Base-by-base conservation (phyloP, 2,113 vertebrate species). In the Procavia capensis region DNA sequence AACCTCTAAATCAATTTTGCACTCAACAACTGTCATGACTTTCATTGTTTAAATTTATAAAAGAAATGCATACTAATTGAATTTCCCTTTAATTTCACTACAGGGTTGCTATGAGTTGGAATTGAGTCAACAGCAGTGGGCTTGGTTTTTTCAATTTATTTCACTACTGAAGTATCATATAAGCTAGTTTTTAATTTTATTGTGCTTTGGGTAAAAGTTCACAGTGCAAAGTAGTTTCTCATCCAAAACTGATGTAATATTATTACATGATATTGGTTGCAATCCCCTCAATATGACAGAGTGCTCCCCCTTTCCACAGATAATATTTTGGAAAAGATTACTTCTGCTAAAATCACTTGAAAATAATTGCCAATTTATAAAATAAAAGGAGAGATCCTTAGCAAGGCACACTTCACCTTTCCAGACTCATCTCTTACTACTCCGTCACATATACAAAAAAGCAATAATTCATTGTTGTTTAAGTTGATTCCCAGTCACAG, bases 31-130 rank as follows among this genome's bases (percentile, higher is more conserved):
- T 34, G 6, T 39, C 54, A 61, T 27, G 39, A 57, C 80, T n/a
- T 80, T 64, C 17, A 92, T 3, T 84, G 22, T 45, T 95, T 63
- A 81, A 61, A 91, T 29, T 72, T 50, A 36, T n/a, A 64, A 95
- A 85, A 74, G 50, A 84, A 68, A 39, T 68, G 27, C 47, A 91
- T 39, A 9, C 14, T 45, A 74, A 34, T 78, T 88, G 74, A 75
- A 76, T 64, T n/a, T 57, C 34, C 61, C 70, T 66, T 75, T 61
- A 54, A 59, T n/a, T n/a, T n/a, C n/a, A n/a, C n/a, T n/a, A n/a
- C n/a, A n/a, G n/a, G n/a, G n/a, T n/a, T n/a, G n/a, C n/a, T n/a
- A n/a, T n/a, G n/a, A n/a, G n/a, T n/a, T n/a, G n/a, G n/a, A n/a
- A n/a, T n/a, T n/a, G n/a, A n/a, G n/a, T n/a, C n/a, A n/a, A n/a